These are phyloP conservation scores for Diaphora mendica DNA, from an alignment of 2,888 invertebrate species.

Conservation along the genomic window DNA sequence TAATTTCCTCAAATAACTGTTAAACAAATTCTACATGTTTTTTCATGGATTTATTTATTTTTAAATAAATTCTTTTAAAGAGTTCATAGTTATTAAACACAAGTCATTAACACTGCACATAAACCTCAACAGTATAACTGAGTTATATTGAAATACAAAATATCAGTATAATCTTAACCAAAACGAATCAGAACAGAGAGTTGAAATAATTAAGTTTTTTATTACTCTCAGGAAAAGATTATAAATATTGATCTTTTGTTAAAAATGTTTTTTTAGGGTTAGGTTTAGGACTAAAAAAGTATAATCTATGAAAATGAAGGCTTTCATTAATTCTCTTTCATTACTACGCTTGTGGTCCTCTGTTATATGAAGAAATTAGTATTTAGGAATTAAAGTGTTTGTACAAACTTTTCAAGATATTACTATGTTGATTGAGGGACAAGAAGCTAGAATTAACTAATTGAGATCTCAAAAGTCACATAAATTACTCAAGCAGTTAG, in stretches of 20 bases:
- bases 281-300: neutral
- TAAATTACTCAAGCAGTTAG: conserved; percentile 2
- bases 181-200: conserved; percentile 14
- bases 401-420: neutral
- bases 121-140: neutral
- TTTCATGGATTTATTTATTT: neutral
- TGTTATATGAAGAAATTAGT: neutral
- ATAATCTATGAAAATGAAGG: neutral
- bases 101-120: conserved; percentile 7
- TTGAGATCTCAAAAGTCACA: neutral
- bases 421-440: neutral
- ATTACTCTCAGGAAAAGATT: conserved; percentile 1
- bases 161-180: conserved; percentile 3
- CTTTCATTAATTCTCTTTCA: neutral
- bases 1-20: neutral
- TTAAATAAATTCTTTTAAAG: neutral
- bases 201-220: conserved; percentile 17
- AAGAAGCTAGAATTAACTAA: neutral
- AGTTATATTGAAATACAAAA: conserved; percentile 12
- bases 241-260: neutral
- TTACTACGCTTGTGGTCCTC: neutral
- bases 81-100: neutral
- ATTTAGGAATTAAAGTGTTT: neutral
- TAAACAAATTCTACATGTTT: neutral
- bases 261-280: too few species aligned